Evolutionary conservation across 2,113 vertebrate genomes (phyloP), one percentile per base, ranked within the genome.

Genomic region (Illadopsis cleaveri): DNA sequence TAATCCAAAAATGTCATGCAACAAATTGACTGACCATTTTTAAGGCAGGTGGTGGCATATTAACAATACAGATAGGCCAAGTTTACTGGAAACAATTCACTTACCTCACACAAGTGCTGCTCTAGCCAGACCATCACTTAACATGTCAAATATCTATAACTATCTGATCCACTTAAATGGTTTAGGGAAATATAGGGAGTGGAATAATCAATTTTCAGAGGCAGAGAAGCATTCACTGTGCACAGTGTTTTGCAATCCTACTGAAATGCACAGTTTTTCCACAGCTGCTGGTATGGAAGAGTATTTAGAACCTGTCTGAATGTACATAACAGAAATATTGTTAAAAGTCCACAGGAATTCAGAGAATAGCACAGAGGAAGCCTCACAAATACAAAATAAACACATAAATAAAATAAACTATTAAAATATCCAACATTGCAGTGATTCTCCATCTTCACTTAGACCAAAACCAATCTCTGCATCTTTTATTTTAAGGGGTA

Each of bases 81-180:
- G 83, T 93, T 97, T 97, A 97, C 97, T 91, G 96, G 97, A 97
- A 97, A 95, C 94, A 93, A 96, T 97, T 96, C 86, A 91, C 93
- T 97, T 97, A 96, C 61, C 45, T 91, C 89, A 86, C 45, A 56
- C 48, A 84, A 94, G 54, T 53, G 42, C 64, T 85, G 33, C 21
- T 84, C 61, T 56, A 91, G 87, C 93, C 71, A 94, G 86, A 84
- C 65, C 61, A 88, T 94, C 84, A 92, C 85, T 97, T 86, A 91
- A 21, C 42, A 50, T 82, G 91, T 92, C 95, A 93, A 88, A 89
- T 60, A 76, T 83, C 81, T 93, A 6, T 81, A 78, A 73, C 87
- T 89, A 95, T 96, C 54, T 71, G 85, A 88, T 92, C 54, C 77
- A 93, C 79, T 79, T 90, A 90, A 92, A 86, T 50, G 61, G 64